Base-by-base conservation (phyloP, 2,113 vertebrate genomes). In the Periophthalmus modestus region DNA sequence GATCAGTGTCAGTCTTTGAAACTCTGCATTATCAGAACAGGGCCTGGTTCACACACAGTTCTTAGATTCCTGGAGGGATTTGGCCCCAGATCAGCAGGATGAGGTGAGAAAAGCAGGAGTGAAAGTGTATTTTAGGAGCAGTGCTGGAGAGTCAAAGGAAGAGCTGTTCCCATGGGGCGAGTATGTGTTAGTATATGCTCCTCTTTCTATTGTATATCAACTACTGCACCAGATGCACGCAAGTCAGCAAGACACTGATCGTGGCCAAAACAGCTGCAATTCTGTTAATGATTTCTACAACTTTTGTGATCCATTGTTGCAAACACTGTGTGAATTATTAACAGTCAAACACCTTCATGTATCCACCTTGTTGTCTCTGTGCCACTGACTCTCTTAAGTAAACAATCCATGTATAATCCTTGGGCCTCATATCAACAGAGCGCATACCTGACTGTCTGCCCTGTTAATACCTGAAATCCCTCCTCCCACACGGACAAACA, bases 1-100 rank as follows among this genome's bases (percentile, higher is more conserved):
- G 74, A 69, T 79, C 83, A 48, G 65, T 21, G 33, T 72, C 12
- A 4, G 61, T 59, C 68, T 77, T 72, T 66, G 71, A 74, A 69
- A 82, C 58, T 68, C 66, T 68, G 68, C 69, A 69, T 77, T 39
- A 75, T 48, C 47, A 68, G n/a, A 68, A 74, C 39, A 13, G 19
- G 57, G 74, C 67, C 73, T 81, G 81, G 87, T 86, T 90, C 89
- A 86, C 78, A 83, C 83, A 78, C 82, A 82, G 89, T 81, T 82
- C 78, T 87, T 85, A 82, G 81, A 93, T 92, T 92, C 91, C 91
- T 72, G 67, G 68, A 79, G 73, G 87, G 92, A 92, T 92, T 92
- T 91, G 54, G 65, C 33, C 58, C 0, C 69, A 82, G 69, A 73
- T 78, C 71, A n/a, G 18, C 33, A 75, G 78, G 81, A 77, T 23